phyloP scores from a whole-genome alignment of 1,140 invertebrate species.

The Zaprionus tsacasi region DNA sequence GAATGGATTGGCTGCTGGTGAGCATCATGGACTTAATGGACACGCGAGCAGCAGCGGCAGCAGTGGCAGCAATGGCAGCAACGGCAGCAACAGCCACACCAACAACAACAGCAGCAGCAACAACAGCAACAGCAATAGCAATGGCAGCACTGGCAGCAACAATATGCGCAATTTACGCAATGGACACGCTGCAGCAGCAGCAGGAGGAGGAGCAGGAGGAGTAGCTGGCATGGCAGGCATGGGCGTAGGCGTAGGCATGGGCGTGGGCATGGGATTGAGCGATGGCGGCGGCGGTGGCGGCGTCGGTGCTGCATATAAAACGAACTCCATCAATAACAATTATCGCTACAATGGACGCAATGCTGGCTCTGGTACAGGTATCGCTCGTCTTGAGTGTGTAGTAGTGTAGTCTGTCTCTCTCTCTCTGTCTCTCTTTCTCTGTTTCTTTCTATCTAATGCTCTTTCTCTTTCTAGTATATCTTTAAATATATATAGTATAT shows the following conservation, averaged over 20 bases:
- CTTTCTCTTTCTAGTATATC: slow-evolving; percentile 24
- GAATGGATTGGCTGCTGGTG: slow-evolving; percentile 50
- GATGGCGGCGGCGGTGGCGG: slow-evolving; percentile 55
- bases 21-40: slow-evolving; percentile 67
- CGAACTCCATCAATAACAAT: slow-evolving; percentile 83
- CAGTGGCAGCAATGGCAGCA: slow-evolving; percentile 34
- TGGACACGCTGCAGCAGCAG: slow-evolving; percentile 38
- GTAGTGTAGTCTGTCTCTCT: slow-evolving; percentile 38
- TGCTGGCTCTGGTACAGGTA: slow-evolving; percentile 79
- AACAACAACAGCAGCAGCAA: slow-evolving; percentile 45
- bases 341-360: slow-evolving; percentile 84
- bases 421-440: slow-evolving; percentile 30
- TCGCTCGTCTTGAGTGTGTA: slow-evolving; percentile 72
- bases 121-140: slow-evolving; percentile 44
- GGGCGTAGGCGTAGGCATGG: slow-evolving; percentile 28
- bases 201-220: slow-evolving; percentile 10
- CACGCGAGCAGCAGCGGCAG: slow-evolving; percentile 45
- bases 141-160: slow-evolving; percentile 50
- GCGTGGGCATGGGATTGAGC: slow-evolving; percentile 43
- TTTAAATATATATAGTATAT: slow-evolving; percentile 26
- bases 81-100: slow-evolving; percentile 34
- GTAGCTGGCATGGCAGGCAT: slow-evolving; percentile 18
- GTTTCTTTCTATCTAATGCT: slow-evolving; percentile 22
- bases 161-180: slow-evolving; percentile 71
- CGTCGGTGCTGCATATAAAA: slow-evolving; percentile 71